These are phyloP conservation scores for Micromussa lordhowensis DNA, from an alignment of 92 coral and sea anemone species.

Conservation along the genomic window DNA sequence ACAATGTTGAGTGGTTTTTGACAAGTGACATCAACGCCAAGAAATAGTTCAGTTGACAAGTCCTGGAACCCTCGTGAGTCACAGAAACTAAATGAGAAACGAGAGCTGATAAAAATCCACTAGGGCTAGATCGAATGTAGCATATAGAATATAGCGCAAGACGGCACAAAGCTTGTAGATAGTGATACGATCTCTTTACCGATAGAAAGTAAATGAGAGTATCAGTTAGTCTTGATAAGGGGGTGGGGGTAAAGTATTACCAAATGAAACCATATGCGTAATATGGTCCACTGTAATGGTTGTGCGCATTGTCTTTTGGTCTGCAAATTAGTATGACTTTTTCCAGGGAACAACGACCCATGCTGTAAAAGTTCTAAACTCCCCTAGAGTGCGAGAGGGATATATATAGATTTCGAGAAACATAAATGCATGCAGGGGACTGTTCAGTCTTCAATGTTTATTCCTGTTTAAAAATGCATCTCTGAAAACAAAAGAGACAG, in stretches of 20 bases:
- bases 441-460: not conserved
- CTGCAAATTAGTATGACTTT: not conserved
- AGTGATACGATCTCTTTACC: not conserved
- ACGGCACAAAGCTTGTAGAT: not conserved
- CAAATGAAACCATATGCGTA: not conserved
- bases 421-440: not conserved
- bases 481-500: not conserved
- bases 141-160: not conserved
- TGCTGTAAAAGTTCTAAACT: too few relatives aligned
- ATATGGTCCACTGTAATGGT: not conserved
- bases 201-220: not conserved
- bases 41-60: not conserved
- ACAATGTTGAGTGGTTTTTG: constrained; percentile 18
- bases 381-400: too few relatives aligned
- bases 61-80: not conserved
- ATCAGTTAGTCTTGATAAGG: not conserved
- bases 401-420: too few relatives aligned
- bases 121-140: not conserved
- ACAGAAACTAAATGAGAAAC: not conserved
- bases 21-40: constrained; percentile 7
- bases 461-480: not conserved
- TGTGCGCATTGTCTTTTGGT: not conserved
- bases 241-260: not conserved
- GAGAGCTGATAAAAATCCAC: not conserved
- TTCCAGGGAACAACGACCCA: too few relatives aligned